These are phyloP conservation scores for Platycercus adscitus DNA, from an alignment of 2,113 vertebrate genomes.

Conservation along the genomic window DNA sequence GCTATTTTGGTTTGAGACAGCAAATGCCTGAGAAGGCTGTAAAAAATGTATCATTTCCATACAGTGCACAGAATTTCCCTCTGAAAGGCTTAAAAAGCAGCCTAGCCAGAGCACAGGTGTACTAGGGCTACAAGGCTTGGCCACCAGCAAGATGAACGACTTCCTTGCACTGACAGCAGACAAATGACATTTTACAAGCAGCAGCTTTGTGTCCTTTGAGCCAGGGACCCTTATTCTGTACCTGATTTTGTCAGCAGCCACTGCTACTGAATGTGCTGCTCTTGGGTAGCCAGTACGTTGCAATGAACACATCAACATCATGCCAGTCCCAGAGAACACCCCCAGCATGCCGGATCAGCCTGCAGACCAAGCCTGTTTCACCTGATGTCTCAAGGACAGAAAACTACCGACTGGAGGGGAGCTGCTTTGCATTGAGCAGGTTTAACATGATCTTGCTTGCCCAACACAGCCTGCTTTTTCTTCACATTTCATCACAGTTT, in stretches of 20 bases:
- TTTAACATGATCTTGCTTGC: not conserved
- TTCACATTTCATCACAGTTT: accelerated
- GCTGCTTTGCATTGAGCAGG: not conserved
- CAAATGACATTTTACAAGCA: not conserved
- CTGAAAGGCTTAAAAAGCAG: not conserved
- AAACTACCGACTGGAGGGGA: not conserved
- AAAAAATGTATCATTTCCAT: not conserved
- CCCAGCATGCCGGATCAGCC: not conserved
- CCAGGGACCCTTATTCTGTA: not conserved
- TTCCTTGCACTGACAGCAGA: not conserved
- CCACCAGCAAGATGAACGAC: not conserved
- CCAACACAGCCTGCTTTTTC: not conserved
- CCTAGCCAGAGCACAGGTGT: not conserved
- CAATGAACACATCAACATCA: accelerated
- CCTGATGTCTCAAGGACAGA: not conserved
- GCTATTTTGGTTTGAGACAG: not conserved
- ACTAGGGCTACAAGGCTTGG: not conserved
- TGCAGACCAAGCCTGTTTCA: not conserved
- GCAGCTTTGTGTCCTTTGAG: not conserved
- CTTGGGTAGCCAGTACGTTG: accelerated
- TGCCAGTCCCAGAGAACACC: not conserved
- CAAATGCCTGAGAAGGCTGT: not conserved
- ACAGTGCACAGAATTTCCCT: not conserved
- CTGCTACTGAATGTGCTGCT: accelerated
- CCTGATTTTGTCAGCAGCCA: not conserved